Base-by-base conservation (phyloP, 37 sponge, comb jelly and placozoan genomes). In the Chondrosia reniformis region DNA sequence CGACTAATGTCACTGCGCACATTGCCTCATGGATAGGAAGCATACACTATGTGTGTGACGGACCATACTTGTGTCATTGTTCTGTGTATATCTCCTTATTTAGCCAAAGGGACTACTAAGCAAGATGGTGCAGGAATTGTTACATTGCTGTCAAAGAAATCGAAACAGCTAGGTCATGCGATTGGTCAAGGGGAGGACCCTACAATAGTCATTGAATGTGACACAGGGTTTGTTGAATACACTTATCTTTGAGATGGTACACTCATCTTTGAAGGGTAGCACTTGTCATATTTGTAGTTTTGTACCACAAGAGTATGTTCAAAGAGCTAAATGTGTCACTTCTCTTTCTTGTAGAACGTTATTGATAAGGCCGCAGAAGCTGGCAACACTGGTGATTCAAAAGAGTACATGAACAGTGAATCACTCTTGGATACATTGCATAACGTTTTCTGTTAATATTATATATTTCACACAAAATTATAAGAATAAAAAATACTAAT, bases 31-130 rank as follows among this genome's bases (percentile, higher is more conserved):
- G n/a, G n/a, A n/a, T n/a, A n/a, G n/a, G n/a, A n/a, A n/a, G n/a
- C 4, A 2, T 56, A 3, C 27, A 6, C 52, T 56, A 28, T 56
- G 58, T 2, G 58, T 56, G 7, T 56, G 58, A 28, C 27, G n/a
- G 58, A 28, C 27, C 27, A 28, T 56, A 3, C 27, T 24, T 56
- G 58, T 56, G 58, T 56, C 2, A 2, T 28, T 56, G 22, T 12
- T 31, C n/a, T 75, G 13, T 46, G 21, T 39, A 3, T 45, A 28
- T 1, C 13, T 15, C 46, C 59, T 63, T 31, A 55, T 45, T 0
- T 33, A 89, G 89, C 89, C 38, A 80, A 77, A 45, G 89, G 89
- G n/a, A 89, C 85, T 22, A 49, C 81, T 58, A 84, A 81, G 34
- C 54, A 77, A 6, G 81, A 84, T 0, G 45, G 58, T n/a, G 85